A percentile compares a stretch with the other conserved stretches of the same genome.
Evolutionary conservation across 2,888 invertebrate species (phyloP).

Genomic region (Xestia rhomboidea): DNA sequence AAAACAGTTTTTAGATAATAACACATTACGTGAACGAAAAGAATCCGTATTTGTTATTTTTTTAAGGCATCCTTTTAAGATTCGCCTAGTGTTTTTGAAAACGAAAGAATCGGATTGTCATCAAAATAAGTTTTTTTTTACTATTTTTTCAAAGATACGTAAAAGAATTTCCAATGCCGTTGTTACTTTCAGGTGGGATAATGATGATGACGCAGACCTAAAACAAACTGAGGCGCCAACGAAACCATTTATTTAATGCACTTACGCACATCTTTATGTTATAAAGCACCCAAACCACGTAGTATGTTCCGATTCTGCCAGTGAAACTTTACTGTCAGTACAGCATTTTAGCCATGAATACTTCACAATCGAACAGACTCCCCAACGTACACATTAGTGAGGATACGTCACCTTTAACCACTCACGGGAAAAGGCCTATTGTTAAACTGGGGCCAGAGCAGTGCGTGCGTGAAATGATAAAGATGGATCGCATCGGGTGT

Average conservation of each 20-base stretch:
- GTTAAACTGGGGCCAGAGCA: slow-evolving; percentile 12
- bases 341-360: background rate
- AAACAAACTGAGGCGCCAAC: background rate
- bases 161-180: background rate
- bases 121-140: background rate
- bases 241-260: background rate
- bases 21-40: background rate
- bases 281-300: background rate
- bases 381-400: slow-evolving; percentile 1
- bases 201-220: background rate
- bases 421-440: slow-evolving; percentile 26
- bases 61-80: background rate
- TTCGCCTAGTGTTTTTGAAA: background rate
- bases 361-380: background rate
- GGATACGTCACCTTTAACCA: slow-evolving; percentile 30
- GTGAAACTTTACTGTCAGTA: background rate
- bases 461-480: slow-evolving; percentile 46
- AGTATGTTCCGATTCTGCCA: background rate
- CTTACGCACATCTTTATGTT: background rate
- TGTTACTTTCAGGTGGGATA: background rate
- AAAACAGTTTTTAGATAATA: background rate
- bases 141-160: too few relatives aligned
- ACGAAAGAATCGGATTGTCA: background rate
- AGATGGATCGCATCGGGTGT: slow-evolving; percentile 29
- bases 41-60: background rate